A percentile compares a stretch with the other conserved stretches of the same genome.
These are phyloP conservation scores for Anhinga anhinga DNA, from an alignment of 2,113 vertebrate species.

Conservation along the genomic window DNA sequence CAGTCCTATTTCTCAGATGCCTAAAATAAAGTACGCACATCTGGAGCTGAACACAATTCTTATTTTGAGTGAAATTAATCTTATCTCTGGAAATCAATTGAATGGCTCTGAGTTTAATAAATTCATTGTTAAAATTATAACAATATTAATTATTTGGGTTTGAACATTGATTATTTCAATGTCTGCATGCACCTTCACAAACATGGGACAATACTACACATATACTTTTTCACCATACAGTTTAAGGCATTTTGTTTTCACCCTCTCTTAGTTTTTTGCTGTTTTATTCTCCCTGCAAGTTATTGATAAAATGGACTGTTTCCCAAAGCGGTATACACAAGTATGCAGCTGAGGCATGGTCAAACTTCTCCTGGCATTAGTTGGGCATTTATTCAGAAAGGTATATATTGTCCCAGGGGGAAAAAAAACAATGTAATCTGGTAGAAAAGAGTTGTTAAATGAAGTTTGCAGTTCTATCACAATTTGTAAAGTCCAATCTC, in stretches of 20 bases:
- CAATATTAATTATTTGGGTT: background rate
- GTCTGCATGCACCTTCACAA: background rate
- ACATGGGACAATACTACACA: background rate
- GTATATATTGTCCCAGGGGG: background rate
- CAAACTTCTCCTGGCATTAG: background rate
- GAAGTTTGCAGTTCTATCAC: background rate
- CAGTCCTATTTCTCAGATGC: background rate
- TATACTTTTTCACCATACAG: background rate
- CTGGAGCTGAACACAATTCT: background rate
- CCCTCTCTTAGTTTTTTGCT: background rate
- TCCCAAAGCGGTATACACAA: background rate
- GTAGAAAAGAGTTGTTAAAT: background rate
- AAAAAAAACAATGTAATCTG: background rate
- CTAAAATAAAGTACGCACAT: background rate
- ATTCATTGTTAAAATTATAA: background rate
- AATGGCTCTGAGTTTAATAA: background rate
- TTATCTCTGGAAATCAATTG: background rate
- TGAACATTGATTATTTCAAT: background rate
- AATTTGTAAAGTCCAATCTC: background rate
- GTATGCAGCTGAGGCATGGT: background rate
- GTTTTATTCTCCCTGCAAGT: background rate
- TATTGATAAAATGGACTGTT: background rate
- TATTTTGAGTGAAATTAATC: background rate
- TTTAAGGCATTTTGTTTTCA: constrained; percentile 64
- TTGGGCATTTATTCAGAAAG: background rate